Base-by-base conservation (phyloP, 2,888 invertebrate species). In the Diarsia dahlii region DNA sequence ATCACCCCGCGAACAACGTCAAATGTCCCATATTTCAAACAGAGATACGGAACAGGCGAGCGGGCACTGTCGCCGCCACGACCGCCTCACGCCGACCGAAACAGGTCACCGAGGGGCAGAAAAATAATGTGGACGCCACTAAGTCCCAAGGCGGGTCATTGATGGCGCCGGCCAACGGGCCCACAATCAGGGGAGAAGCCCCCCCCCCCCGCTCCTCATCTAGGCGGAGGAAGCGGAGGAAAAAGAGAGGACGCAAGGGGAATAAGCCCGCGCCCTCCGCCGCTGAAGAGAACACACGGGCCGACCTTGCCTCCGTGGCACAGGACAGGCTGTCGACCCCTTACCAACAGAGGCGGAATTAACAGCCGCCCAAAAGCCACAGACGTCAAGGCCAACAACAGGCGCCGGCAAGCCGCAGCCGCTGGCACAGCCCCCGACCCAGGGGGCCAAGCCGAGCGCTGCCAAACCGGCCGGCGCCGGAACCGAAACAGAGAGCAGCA, bases 61-160 rank as follows among this genome's bases (percentile, higher is more conserved):
- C 58, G 0, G 84, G 82, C 0, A 74, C 80, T 34, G 34, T 34
- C 13, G 77, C 81, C 28, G 54, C 69, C 8, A 80, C 78, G 0
- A 18, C 56, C 20, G 52, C 23, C 9, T 3, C 28, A 9, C 56
- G 46, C n/a, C 48, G 12, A 23, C 68, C 56, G 10, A 3, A 6
- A 4, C 2, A 18, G 18, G 52, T 13, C 48, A n/a, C n/a, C n/a
- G 5, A 3, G 5, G 52, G 6, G 52, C 6, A 9, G 52, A 18
- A 2, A 8, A 20, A 20, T 4, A 3, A 52, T 0, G 52, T 20
- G 18, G 52, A 18, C 52, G 13, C 48, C 15, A 20, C 52, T 6
- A 20, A 52, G 52, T 2, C 52, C 18, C 54, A 56, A 56, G 56
- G 56, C n/a, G 56, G 12, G 10, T 56, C 56, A 12, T 23, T 56